Percentiles rank a stretch among this genome's conserved stretches.
phyloP scores from a whole-genome alignment of 2,113 vertebrate species.

The Triplophysa tibetana region DNA sequence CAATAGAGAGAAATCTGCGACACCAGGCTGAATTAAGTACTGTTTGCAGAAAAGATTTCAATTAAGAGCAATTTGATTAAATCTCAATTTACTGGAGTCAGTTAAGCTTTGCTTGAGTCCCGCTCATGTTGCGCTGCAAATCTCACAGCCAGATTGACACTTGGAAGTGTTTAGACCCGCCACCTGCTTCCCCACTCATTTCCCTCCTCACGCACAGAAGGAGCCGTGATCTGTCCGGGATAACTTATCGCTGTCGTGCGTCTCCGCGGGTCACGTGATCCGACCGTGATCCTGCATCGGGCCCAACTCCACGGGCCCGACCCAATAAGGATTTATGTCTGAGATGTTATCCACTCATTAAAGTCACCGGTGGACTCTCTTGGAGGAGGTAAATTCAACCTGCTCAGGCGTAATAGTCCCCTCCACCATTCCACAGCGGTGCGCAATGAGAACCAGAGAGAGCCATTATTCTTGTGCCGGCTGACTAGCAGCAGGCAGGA shows the following conservation, averaged over 20 bases:
- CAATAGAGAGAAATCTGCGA: constrained; percentile 10
- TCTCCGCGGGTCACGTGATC: not conserved
- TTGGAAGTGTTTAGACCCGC: constrained; percentile 63
- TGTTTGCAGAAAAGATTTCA: constrained; percentile 46
- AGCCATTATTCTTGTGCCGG: constrained; percentile 69
- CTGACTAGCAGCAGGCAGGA: constrained; percentile 62
- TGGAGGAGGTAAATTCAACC: constrained; percentile 62
- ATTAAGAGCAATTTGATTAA: constrained; percentile 45
- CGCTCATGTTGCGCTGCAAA: constrained; percentile 57
- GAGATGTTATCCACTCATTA: constrained; percentile 65
- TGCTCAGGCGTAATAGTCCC: constrained; percentile 65
- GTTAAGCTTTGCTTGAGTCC: constrained; percentile 48
- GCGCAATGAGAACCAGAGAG: constrained; percentile 66
- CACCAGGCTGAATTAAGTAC: constrained; percentile 29
- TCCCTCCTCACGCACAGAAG: constrained; percentile 57
- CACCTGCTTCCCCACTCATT: constrained; percentile 65
- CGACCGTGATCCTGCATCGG: constrained; percentile 48
- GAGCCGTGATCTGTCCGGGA: constrained; percentile 53
- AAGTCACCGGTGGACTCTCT: constrained; percentile 51
- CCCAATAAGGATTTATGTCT: constrained; percentile 64
- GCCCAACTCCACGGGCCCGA: constrained; percentile 61
- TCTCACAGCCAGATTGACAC: constrained; percentile 63
- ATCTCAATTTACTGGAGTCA: constrained; percentile 48
- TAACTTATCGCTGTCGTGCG: constrained; percentile 44
- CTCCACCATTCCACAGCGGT: constrained; percentile 58